phyloP scores from a whole-genome alignment of 2,113 vertebrate species.

The Catagonus wagneri region DNA sequence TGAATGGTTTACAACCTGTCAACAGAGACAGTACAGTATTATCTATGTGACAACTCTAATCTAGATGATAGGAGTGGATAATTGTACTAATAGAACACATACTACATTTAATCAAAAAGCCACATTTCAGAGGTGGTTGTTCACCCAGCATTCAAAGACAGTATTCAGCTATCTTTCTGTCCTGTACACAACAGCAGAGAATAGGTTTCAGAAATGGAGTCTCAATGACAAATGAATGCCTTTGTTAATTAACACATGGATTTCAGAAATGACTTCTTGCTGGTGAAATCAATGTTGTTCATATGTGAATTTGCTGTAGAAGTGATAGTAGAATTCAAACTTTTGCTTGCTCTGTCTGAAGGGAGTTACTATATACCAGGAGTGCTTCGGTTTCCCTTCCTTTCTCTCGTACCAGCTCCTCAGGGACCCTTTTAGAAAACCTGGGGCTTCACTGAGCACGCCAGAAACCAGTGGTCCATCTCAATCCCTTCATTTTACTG shows the following conservation, averaged over 20 bases:
- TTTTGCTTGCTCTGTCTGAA: not conserved
- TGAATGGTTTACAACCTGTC: not conserved
- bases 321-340: slow-evolving; percentile 32
- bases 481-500: slow-evolving; percentile 29
- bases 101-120: slow-evolving; percentile 35
- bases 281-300: slow-evolving; percentile 37
- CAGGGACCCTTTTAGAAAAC: not conserved
- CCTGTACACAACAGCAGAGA: not conserved
- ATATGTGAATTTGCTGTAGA: slow-evolving; percentile 13
- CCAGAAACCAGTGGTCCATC: not conserved
- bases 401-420: not conserved
- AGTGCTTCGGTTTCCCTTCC: not conserved
- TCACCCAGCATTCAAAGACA: not conserved
- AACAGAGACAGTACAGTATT: not conserved
- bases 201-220: slow-evolving; percentile 33
- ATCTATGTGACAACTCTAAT: slow-evolving; percentile 15
- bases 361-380: not conserved
- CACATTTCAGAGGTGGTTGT: slow-evolving; percentile 1
- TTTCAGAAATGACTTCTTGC: slow-evolving; percentile 49
- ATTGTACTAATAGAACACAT: not conserved
- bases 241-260: slow-evolving; percentile 12
- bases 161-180: not conserved
- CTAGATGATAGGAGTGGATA: slow-evolving; percentile 1
- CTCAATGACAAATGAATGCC: slow-evolving; percentile 6
- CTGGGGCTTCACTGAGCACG: not conserved